phyloP scores from a whole-genome alignment of 35 echinoderm and acorn worm species.

The Heliocidaris erythrogramma region DNA sequence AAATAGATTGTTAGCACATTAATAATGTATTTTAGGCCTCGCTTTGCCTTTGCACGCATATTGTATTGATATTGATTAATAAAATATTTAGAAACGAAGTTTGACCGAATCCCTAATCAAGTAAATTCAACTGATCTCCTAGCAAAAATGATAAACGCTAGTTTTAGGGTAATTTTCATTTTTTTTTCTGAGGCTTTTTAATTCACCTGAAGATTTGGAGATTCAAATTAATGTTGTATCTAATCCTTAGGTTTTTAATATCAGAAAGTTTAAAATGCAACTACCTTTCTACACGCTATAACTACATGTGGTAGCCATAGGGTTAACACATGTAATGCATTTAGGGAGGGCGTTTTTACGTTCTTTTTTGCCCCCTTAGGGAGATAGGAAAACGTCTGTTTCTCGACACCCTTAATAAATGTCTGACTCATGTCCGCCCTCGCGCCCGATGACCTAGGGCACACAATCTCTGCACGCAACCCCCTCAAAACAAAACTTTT shows the following conservation, averaged over 20 bases:
- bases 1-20: too few species aligned
- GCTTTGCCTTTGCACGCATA: neutral
- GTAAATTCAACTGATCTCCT: too few species aligned
- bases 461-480: neutral
- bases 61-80: neutral
- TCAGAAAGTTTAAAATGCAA: neutral
- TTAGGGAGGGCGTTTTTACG: neutral
- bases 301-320: neutral
- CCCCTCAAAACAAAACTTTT: neutral
- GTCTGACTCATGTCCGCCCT: neutral
- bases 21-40: neutral
- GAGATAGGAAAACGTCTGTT: slow-evolving; percentile 16
- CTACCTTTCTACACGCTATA: neutral
- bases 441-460: neutral
- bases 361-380: slow-evolving; percentile 12
- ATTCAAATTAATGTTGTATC: neutral
- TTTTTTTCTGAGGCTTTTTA: too few species aligned
- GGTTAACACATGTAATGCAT: neutral
- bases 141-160: too few species aligned
- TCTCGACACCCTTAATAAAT: neutral
- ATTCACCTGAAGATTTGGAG: too few species aligned
- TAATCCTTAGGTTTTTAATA: neutral
- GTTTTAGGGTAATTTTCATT: too few species aligned
- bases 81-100: too few species aligned
- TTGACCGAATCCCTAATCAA: too few species aligned